Evolutionary conservation across 2,888 invertebrate species (phyloP), one percentile per base, ranked within the genome.

Genomic region (Rhingia rostrata): DNA sequence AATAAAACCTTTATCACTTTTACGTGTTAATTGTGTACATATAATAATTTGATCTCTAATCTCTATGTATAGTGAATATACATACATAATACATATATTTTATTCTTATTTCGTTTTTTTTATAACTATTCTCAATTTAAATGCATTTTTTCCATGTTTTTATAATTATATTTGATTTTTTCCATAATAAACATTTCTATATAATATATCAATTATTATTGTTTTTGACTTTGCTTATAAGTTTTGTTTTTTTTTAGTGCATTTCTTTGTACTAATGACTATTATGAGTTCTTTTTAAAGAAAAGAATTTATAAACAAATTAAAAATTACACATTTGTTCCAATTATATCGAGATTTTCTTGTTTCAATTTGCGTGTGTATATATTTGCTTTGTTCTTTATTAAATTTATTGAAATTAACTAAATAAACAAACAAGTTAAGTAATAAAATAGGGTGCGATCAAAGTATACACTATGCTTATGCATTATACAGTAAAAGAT

Each of bases 221-320:
- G 30, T 39, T 12, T 32, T 22, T 22, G 22, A 22, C 22, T 22
- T 22, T 47, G 22, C 7, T 35, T 45, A n/a, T 56, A 35, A 9
- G 12, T 30, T 67, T 35, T 22, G 0, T 32, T 39, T 10, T 66
- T 58, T 49, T 67, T 67, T 67, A 75, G 74, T 75, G 51, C 75
- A 43, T 66, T 7, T 22, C 33, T 75, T 75, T 75, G 58, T 75
- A 75, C 75, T 75, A 39, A 60, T 67, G 60, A 75, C 75, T 75
- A 67, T 35, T 7, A 9, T 64, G 49, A 41, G 64, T 73, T 54
- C 39, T 54, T 35, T 14, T 49, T 43, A 32, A 53, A 12, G 32
- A 53, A 56, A 53, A 6, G 43, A 10, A n/a, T 10, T 30, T 60
- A 14, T 53, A 43, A 33, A 37, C 47, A 30, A 9, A 32, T 9